These are phyloP conservation scores for Drosophila truncata DNA, from an alignment of 1,140 invertebrate genomes.

Conservation along the genomic window DNA sequence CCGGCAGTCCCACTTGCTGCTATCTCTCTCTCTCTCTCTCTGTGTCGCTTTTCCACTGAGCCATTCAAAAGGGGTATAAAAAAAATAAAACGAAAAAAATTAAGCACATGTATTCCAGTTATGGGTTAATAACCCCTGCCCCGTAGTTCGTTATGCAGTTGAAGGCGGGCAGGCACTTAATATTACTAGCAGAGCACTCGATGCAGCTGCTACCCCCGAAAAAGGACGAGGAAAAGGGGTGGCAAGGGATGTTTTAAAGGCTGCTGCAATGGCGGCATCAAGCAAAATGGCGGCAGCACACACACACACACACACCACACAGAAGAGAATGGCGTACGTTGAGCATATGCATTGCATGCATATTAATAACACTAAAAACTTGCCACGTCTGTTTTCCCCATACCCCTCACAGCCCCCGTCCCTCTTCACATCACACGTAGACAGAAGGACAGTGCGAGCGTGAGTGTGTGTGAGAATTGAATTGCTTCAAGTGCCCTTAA, in stretches of 20 bases:
- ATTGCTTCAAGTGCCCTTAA: conserved; percentile 80
- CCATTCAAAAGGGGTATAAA: conserved; percentile 11
- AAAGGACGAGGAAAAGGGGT: conserved; percentile 17
- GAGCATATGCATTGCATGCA: conserved; percentile 71
- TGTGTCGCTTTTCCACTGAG: conserved; percentile 5
- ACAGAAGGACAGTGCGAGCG: conserved; percentile 40
- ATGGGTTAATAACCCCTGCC: conserved; percentile 75
- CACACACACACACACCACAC: conserved; percentile 24
- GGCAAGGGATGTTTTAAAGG: conserved; percentile 21
- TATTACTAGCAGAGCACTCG: conserved; percentile 63
- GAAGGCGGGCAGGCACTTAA: conserved; percentile 59
- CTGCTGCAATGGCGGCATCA: conserved; percentile 60
- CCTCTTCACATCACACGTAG: conserved; percentile 29
- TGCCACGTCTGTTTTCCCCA: conserved; percentile 42
- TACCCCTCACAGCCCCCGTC: not conserved
- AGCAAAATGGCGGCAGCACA: conserved; percentile 69
- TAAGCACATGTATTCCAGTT: conserved; percentile 77
- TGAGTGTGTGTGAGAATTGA: conserved; percentile 77
- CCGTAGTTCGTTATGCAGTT: conserved; percentile 44
- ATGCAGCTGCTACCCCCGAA: conserved; percentile 55
- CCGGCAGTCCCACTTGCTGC: conserved; percentile 2
- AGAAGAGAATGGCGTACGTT: conserved; percentile 38
- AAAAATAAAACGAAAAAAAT: conserved; percentile 59
- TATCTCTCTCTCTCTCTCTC: not conserved
- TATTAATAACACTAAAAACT: conserved; percentile 81